phyloP scores from a whole-genome alignment of 2,888 invertebrate genomes.

The Plebejus anna region DNA sequence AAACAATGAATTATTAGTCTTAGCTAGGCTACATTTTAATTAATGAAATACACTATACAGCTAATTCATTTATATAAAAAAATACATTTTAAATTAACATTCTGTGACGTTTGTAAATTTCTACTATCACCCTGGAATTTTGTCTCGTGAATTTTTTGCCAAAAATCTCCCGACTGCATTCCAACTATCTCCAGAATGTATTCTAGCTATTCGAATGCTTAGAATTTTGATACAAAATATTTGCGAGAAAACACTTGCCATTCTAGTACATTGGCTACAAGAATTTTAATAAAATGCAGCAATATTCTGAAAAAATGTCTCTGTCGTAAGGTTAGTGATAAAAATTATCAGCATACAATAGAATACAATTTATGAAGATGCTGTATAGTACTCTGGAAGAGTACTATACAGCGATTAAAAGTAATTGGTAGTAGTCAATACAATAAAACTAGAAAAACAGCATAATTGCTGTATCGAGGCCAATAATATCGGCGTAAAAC shows the following conservation, averaged over 20 bases:
- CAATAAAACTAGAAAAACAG: slow-evolving; percentile 9
- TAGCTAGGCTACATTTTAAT: too few species aligned
- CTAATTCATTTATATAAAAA: not conserved
- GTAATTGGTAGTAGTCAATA: slow-evolving; percentile 1
- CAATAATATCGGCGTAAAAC: slow-evolving; percentile 51
- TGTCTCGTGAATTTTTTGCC: not conserved
- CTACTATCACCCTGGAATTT: not conserved
- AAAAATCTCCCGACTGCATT: slow-evolving; percentile 10
- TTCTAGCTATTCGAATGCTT: not conserved
- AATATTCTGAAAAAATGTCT: not conserved
- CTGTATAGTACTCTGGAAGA: too few species aligned
- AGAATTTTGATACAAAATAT: not conserved
- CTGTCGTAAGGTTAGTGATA: not conserved
- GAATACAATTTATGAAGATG: not conserved
- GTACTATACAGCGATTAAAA: not conserved
- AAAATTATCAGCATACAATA: not conserved
- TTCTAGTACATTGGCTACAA: not conserved
- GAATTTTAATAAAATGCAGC: not conserved
- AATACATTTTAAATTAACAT: not conserved
- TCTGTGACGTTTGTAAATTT: not conserved
- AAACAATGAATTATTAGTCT: too few species aligned
- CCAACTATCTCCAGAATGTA: not conserved
- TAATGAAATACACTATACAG: too few species aligned
- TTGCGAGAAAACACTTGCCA: not conserved
- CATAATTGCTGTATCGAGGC: not conserved